Base-by-base conservation (phyloP, 2,888 invertebrate genomes). In the Spodoptera picta region DNA sequence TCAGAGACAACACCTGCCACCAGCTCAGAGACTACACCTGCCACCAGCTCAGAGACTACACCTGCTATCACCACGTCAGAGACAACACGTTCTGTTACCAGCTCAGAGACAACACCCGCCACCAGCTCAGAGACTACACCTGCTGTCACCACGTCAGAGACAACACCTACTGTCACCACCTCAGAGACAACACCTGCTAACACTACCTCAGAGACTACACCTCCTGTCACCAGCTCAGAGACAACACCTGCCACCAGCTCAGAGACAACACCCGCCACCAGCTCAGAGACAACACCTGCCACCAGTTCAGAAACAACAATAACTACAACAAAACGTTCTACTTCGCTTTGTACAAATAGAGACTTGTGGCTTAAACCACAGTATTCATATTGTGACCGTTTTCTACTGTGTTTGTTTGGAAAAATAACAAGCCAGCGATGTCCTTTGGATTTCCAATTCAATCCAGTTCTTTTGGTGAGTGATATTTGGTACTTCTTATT, bases 321-420 rank as follows among this genome's bases (percentile, higher is more conserved):
- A 7, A 36, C 2, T 0, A 49, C 44, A 4, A 12, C 60, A 0
- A 0, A 19, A 2, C 10, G 10, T 12, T 6, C 9, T 10, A 43
- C 24, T 3, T 44, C 43, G 3, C 4, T 36, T 36, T 65, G 65
- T 24, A 9, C 0, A 12, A 4, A 0, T 7, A 1, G 11, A 0
- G 68, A 65, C 2, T 1, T 14, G 0, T 41, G 51, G 60, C 3
- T 23, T 0, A 14, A 6, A 23, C 12, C 19, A 10, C 47, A 65
- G 9, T 7, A 12, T 43, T 43, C 12, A 43, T 4, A n/a, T 43
- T 12, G 43, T n/a, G 12, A 43, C 11, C 5, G n/a, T 24, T 11
- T 69, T 44, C 12, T 66, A 69, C 11, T 49, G 0, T 66, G 65
- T n/a, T 0, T 49, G 0, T 69, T 52, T 9, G 65, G 61, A 0